Conservation (phyloP, 2,113 vertebrate genomes). For the Oncorhynchus tshawytscha region DNA sequence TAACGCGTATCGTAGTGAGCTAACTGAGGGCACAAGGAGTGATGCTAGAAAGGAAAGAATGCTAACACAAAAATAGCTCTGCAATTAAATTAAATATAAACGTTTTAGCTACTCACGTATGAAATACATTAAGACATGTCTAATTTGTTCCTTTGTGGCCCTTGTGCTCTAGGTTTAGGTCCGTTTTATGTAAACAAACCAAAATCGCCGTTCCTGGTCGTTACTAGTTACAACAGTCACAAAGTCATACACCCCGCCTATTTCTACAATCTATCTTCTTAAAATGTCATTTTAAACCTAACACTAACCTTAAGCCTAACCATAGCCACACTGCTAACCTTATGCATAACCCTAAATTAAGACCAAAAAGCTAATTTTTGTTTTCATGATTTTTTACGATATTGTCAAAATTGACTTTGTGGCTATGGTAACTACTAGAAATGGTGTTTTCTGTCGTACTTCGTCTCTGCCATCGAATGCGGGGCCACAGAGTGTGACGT, state of each 20-base stretch:
- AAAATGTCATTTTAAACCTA: too few relatives aligned
- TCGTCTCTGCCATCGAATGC: constrained; percentile 23
- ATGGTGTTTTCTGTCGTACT: constrained; percentile 4
- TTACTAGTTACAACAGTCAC: too few relatives aligned
- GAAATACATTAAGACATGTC: constrained; percentile 67
- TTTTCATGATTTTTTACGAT: too few relatives aligned
- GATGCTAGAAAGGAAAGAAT: neutral
- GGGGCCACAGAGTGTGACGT: neutral
- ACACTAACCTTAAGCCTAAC: too few relatives aligned
- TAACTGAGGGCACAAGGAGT: neutral
- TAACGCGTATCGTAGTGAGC: neutral
- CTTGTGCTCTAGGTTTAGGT: constrained; percentile 13
- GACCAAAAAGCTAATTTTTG: too few relatives aligned
- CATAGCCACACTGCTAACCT: too few relatives aligned
- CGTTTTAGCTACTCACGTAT: constrained; percentile 58
- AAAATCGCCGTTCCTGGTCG: neutral
- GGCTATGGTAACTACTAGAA: neutral
- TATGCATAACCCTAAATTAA: too few relatives aligned
- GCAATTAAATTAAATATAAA: constrained; percentile 41
- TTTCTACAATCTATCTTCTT: too few relatives aligned
- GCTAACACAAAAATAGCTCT: constrained; percentile 1
- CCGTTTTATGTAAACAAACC: neutral
- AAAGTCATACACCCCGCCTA: too few relatives aligned
- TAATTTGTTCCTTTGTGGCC: too few relatives aligned
- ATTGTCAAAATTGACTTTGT: neutral